Evolutionary conservation across 2,113 vertebrate genomes (phyloP), one percentile per base, ranked within the genome.

Genomic region (Falcunculus frontatus): DNA sequence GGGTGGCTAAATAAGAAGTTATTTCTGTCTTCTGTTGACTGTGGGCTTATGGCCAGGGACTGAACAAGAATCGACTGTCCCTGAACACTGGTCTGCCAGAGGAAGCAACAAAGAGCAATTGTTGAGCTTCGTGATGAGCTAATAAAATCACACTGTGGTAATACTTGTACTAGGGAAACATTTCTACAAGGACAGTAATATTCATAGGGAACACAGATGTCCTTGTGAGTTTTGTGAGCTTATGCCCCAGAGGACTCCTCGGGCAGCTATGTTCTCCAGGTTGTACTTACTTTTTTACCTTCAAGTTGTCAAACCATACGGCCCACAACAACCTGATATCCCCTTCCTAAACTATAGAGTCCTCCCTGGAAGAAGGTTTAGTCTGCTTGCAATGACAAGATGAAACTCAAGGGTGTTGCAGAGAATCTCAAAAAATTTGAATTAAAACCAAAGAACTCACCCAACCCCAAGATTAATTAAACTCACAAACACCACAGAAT

Each of bases 31-130:
- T 81, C 56, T 81, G 75, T 52, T 80, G 33, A 41, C 33, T 65
- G 21, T 78, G 82, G 90, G 92, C 64, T 86, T 39, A 46, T 14
- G 42, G 90, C 87, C 87, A 96, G n/a, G 17, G 42, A 30, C 56
- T 37, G 27, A 94, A 91, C 63, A 96, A 94, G 67, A 91, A 50
- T 93, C 0, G 0, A n/a, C 84, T 94, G 82, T 88, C 46, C 70
- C 30, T 74, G 75, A 90, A 63, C 39, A 41, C 10, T 50, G 26
- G 46, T 74, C 30, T 90, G 64, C 39, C 42, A 74, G 32, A 22
- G 41, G 50, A 70, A 70, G 84, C 12, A 91, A 94, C 92, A 96
- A 93, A 88, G 44, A 89, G 47, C 75, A 86, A 37, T 77, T 95
- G 79, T 86, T 85, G 50, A 77, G 41, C 47, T 90, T 74, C 5